A percentile compares a stretch with the other conserved stretches of the same genome.
phyloP scores from a whole-genome alignment of 1,140 invertebrate species.

The Goniozus legneri region DNA sequence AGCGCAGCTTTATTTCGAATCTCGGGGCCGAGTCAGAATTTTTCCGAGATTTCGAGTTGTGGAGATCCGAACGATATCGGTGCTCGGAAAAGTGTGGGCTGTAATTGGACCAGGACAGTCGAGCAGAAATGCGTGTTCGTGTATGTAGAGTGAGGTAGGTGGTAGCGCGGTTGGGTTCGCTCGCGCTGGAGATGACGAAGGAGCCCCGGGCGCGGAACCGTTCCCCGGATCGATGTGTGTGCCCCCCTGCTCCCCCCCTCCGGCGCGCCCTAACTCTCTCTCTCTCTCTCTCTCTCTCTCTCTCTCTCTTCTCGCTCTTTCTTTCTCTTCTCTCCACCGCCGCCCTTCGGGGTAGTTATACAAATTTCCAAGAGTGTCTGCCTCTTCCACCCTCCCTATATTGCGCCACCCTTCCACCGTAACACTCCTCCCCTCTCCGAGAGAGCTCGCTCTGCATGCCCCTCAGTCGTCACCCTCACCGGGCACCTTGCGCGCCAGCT shows the following conservation, averaged over 20 bases:
- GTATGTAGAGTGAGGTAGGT: conserved; percentile 2
- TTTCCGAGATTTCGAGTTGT: too few relatives aligned
- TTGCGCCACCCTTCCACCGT: conserved; percentile 24
- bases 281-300: conserved; percentile 15
- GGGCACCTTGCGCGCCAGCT: conserved; percentile 41
- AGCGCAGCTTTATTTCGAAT: too few relatives aligned
- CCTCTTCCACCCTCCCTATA: conserved; percentile 28
- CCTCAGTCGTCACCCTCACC: conserved; percentile 30
- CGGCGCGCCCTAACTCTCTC: conserved; percentile 21
- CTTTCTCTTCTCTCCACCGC: too few relatives aligned
- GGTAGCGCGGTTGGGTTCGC: not conserved
- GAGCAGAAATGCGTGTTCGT: not conserved
- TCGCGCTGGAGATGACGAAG: conserved; percentile 38
- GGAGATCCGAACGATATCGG: too few relatives aligned
- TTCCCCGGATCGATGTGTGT: conserved; percentile 48
- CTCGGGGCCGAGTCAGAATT: too few relatives aligned
- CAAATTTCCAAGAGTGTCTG: conserved; percentile 54
- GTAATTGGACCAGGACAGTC: not conserved
- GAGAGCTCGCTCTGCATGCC: conserved; percentile 22
- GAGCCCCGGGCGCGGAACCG: conserved; percentile 33
- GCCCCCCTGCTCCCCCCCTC: conserved; percentile 24
- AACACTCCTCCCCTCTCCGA: conserved; percentile 25
- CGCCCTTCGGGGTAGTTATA: conserved; percentile 51
- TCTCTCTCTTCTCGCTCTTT: conserved; percentile 27
- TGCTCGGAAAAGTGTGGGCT: too few relatives aligned